A percentile compares a stretch with the other conserved stretches of the same genome.
Evolutionary conservation across 2,888 invertebrate species (phyloP).

Genomic region (Autographa gamma): DNA sequence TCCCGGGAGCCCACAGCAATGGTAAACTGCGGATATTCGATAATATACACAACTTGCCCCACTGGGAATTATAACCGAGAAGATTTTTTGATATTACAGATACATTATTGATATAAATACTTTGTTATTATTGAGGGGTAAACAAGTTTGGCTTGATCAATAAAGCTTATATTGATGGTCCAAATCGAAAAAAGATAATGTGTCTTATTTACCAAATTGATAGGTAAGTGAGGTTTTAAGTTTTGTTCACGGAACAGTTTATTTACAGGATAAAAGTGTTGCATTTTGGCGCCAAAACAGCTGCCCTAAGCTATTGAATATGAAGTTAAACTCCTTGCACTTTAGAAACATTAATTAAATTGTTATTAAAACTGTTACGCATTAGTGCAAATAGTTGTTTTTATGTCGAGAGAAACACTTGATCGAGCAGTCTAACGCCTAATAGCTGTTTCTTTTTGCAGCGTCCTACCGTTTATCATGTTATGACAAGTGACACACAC

Average conservation of each 20-base stretch:
- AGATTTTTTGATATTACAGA: slow-evolving; percentile 44
- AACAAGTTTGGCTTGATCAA: neutral
- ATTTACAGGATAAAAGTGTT: too few relatives aligned
- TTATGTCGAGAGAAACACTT: neutral
- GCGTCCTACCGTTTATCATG: neutral
- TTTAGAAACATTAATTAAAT: too few relatives aligned
- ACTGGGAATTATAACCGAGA: slow-evolving; percentile 46
- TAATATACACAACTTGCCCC: slow-evolving; percentile 41
- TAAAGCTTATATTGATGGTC: neutral
- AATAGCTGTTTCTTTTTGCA: slow-evolving; percentile 1
- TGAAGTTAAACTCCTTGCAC: too few relatives aligned
- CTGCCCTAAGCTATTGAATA: too few relatives aligned
- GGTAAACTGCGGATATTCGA: slow-evolving; percentile 51
- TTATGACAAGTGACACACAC: slow-evolving; percentile 4
- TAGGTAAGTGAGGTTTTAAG: too few relatives aligned
- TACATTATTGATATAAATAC: slow-evolving; percentile 24
- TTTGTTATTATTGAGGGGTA: slow-evolving; percentile 8
- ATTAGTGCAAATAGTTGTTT: too few relatives aligned
- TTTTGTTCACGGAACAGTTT: too few relatives aligned
- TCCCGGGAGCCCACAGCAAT: slow-evolving; percentile 41
- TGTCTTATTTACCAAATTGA: too few relatives aligned
- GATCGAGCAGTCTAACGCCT: slow-evolving; percentile 3
- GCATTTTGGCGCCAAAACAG: too few relatives aligned
- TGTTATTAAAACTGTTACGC: too few relatives aligned
- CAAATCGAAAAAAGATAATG: neutral